Conservation (phyloP, 2,888 invertebrate species). For the Xanthia togata region DNA sequence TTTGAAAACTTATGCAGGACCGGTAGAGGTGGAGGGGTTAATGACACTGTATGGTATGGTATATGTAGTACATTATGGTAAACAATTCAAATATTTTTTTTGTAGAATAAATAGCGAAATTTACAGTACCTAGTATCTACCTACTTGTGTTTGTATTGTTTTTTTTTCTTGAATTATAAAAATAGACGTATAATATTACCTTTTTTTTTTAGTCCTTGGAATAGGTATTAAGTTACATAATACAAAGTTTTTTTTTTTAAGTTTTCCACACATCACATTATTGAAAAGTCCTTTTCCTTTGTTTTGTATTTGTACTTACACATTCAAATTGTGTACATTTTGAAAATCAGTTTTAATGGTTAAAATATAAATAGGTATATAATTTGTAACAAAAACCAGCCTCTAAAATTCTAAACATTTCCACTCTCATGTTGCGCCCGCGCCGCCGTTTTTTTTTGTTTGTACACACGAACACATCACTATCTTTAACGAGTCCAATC, state of each 20-base stretch:
- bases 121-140: neutral
- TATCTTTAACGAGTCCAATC: conserved; percentile 59
- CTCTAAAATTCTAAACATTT: conserved; percentile 34
- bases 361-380: neutral
- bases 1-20: conserved; percentile 19
- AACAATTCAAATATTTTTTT: neutral
- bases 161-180: neutral
- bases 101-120: neutral
- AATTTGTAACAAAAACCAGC: conserved; percentile 1
- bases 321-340: neutral
- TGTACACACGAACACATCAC: conserved; percentile 52
- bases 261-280: neutral
- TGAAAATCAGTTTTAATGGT: neutral
- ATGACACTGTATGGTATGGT: conserved; percentile 4
- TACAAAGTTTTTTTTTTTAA: neutral
- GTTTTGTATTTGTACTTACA: neutral
- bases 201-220: too few relatives aligned
- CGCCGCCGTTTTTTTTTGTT: too few relatives aligned
- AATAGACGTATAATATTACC: neutral
- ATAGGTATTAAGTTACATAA: too few relatives aligned
- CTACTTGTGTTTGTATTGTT: too few relatives aligned
- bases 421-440: conserved; percentile 11
- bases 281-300: neutral
- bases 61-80: neutral
- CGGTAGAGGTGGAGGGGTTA: neutral